Evolutionary conservation across 2,888 invertebrate species (phyloP).

Genomic region (Eupithecia subumbrata): DNA sequence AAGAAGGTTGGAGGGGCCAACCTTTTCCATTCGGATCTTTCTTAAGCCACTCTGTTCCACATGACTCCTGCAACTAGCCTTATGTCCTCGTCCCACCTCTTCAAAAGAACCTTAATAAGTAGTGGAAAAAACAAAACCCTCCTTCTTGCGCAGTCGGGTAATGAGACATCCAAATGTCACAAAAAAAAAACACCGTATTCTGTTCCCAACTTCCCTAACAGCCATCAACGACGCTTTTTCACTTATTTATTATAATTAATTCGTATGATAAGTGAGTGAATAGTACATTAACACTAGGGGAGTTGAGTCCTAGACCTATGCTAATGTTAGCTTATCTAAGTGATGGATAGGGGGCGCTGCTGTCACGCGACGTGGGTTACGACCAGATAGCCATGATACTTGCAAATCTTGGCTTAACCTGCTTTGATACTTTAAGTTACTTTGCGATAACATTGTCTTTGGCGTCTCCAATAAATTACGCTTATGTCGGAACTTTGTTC

Average conservation of each 20-base stretch:
- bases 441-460: slow-evolving; percentile 21
- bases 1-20: too few relatives aligned
- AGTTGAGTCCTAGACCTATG: slow-evolving; percentile 55
- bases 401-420: slow-evolving; percentile 36
- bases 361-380: slow-evolving; percentile 58
- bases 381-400: slow-evolving; percentile 36
- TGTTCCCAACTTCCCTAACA: neutral
- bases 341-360: slow-evolving; percentile 70
- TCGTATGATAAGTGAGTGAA: slow-evolving; percentile 28
- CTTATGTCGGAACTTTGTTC: neutral
- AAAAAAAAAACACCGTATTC: neutral
- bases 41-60: too few relatives aligned
- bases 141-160: neutral
- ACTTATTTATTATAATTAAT: slow-evolving; percentile 28
- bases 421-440: slow-evolving; percentile 31
- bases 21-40: too few relatives aligned
- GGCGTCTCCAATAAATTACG: neutral
- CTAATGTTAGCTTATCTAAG: slow-evolving; percentile 72
- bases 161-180: neutral
- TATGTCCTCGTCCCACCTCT: too few relatives aligned
- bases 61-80: too few relatives aligned
- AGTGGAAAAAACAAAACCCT: neutral
- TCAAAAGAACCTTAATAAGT: neutral
- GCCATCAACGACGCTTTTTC: neutral
- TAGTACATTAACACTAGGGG: slow-evolving; percentile 26